These are phyloP conservation scores for Apamea monoglypha DNA, from an alignment of 2,888 invertebrate species.

Conservation along the genomic window DNA sequence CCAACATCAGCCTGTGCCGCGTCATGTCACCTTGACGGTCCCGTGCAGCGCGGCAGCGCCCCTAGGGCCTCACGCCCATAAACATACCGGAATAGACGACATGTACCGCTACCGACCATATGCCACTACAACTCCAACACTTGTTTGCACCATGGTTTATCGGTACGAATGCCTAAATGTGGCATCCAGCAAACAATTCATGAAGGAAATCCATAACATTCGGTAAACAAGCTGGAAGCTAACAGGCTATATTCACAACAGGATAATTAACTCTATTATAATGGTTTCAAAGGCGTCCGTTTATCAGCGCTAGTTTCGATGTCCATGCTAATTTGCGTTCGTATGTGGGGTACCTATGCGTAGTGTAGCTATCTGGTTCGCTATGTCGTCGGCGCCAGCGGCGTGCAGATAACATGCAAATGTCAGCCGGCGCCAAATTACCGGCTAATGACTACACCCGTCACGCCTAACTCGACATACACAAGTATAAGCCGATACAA, in stretches of 20 bases:
- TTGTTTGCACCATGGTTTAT: constrained; percentile 34
- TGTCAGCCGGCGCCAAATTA: constrained; percentile 63
- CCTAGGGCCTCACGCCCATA: constrained; percentile 56
- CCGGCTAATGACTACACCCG: constrained; percentile 54
- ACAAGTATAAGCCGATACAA: constrained; percentile 3
- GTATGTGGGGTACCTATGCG: constrained; percentile 52
- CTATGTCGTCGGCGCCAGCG: constrained; percentile 55
- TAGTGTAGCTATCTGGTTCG: constrained; percentile 46
- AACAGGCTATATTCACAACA: constrained; percentile 17
- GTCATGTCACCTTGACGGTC: constrained; percentile 57
- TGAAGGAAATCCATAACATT: constrained; percentile 30
- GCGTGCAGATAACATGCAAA: constrained; percentile 66
- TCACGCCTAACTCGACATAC: constrained; percentile 31
- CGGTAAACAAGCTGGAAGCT: constrained; percentile 9
- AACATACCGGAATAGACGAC: constrained; percentile 51
- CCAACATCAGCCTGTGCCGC: constrained; percentile 53
- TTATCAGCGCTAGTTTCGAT: constrained; percentile 39
- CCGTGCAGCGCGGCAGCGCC: constrained; percentile 55
- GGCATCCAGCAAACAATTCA: constrained; percentile 13
- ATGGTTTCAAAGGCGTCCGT: constrained; percentile 30
- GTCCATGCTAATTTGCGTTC: constrained; percentile 57
- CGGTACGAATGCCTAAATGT: constrained; percentile 23
- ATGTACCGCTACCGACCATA: constrained; percentile 16
- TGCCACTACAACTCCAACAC: constrained; percentile 23
- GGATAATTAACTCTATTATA: constrained; percentile 35